Percentiles rank a stretch among this genome's conserved stretches.
These are phyloP conservation scores for Chloroclysta siterata DNA, from an alignment of 2,888 invertebrate genomes.

Conservation along the genomic window DNA sequence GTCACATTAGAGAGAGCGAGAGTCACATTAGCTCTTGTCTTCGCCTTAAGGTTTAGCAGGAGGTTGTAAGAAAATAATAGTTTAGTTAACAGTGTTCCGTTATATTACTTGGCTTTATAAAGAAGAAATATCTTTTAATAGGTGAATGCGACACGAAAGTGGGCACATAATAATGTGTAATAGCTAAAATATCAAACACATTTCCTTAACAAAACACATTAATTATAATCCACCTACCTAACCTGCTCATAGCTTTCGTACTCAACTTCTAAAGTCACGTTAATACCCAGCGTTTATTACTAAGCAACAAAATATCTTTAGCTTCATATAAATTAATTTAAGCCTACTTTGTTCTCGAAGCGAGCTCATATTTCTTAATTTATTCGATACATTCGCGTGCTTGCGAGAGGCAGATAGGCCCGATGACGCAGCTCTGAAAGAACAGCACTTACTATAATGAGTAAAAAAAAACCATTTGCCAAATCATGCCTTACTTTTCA, in stretches of 20 bases:
- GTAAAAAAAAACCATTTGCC: too few species aligned
- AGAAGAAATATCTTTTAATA: too few species aligned
- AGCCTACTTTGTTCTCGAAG: conserved; percentile 33
- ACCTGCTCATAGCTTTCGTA: conserved; percentile 9
- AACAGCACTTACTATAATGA: conserved; percentile 7
- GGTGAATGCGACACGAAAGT: neutral
- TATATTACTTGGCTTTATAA: too few species aligned
- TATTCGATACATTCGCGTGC: conserved; percentile 43
- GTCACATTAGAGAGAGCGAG: too few species aligned
- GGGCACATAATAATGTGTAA: neutral
- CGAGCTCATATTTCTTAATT: conserved; percentile 43
- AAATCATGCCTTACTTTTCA: too few species aligned
- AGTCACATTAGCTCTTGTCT: too few species aligned
- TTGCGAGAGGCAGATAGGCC: conserved; percentile 42
- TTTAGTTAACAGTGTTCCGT: too few species aligned
- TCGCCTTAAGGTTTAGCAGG: too few species aligned
- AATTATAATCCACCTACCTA: conserved; percentile 4
- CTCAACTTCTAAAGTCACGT: conserved; percentile 29
- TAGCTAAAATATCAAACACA: neutral
- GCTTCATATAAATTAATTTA: conserved; percentile 37
- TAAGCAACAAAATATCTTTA: conserved; percentile 28
- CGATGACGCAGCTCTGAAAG: conserved; percentile 12
- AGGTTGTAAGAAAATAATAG: too few species aligned
- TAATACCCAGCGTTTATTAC: conserved; percentile 28
- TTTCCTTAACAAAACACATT: neutral